A percentile compares a stretch with the other conserved stretches of the same genome.
Evolutionary conservation across 2,888 invertebrate species (phyloP).

Genomic region (Erpobdella octoculata): DNA sequence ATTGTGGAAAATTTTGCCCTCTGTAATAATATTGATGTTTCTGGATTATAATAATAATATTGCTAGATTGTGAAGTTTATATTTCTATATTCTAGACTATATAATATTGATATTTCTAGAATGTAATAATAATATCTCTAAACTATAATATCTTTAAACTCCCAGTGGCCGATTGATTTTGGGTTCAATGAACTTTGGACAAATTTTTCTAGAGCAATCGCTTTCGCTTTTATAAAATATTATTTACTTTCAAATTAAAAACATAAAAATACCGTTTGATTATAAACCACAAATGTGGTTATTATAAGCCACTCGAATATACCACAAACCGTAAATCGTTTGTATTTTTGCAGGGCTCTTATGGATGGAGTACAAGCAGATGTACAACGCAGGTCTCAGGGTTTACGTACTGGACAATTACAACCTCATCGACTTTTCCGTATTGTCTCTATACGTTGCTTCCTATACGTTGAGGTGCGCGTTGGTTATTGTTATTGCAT

Average conservation of each 20-base stretch:
- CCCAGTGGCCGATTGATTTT: too few species aligned
- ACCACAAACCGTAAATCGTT: constrained; percentile 19
- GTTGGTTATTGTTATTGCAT: too few species aligned
- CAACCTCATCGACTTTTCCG: constrained; percentile 50
- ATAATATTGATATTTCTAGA: too few species aligned
- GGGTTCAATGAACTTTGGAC: too few species aligned
- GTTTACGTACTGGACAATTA: constrained; percentile 50
- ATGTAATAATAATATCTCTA: too few species aligned
- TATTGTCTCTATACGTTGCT: constrained; percentile 51
- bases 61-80: too few species aligned
- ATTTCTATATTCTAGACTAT: too few species aligned
- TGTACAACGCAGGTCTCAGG: constrained; percentile 48
- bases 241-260: not conserved
- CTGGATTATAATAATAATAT: too few species aligned
- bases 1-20: too few species aligned
- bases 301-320: not conserved
- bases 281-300: not conserved
- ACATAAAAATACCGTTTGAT: not conserved
- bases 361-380: constrained; percentile 52
- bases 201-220: too few species aligned
- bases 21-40: too few species aligned
- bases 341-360: constrained; percentile 51
- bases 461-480: constrained; percentile 47
- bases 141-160: too few species aligned
- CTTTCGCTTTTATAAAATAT: not conserved